These are phyloP conservation scores for Venustoraphidia nigricollis DNA, from an alignment of 2,888 invertebrate genomes.

Conservation along the genomic window DNA sequence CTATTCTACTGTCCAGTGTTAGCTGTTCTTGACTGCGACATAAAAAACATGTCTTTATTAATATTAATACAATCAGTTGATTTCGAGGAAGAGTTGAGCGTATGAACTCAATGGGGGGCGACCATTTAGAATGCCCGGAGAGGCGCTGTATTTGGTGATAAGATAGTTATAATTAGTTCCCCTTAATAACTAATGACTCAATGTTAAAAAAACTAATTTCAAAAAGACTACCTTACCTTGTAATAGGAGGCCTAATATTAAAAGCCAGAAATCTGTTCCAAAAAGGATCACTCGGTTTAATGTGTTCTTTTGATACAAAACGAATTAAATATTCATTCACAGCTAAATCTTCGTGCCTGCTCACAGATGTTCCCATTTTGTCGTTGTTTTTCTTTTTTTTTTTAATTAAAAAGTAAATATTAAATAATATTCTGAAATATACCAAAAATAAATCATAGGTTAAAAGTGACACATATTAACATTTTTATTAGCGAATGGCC, in stretches of 20 bases:
- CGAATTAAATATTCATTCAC: conserved; percentile 64
- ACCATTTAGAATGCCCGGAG: too few relatives aligned
- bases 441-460: too few relatives aligned
- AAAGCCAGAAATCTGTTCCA: conserved; percentile 92
- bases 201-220: background rate
- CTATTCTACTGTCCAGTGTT: conserved; percentile 64
- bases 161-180: too few relatives aligned
- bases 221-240: conserved; percentile 37
- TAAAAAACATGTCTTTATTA: conserved; percentile 5
- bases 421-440: too few relatives aligned
- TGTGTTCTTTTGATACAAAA: conserved; percentile 65
- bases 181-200: too few relatives aligned
- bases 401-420: too few relatives aligned
- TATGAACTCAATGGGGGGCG: too few relatives aligned
- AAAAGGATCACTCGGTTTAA: conserved; percentile 76
- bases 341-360: conserved; percentile 62
- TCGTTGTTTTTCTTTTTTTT: too few relatives aligned
- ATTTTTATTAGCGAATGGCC: too few relatives aligned
- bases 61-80: background rate
- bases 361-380: conserved; percentile 67
- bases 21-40: conserved; percentile 59
- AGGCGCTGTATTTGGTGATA: too few relatives aligned
- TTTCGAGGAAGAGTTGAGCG: too few relatives aligned
- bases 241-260: conserved; percentile 67
- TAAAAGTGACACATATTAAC: too few relatives aligned